Percentiles rank a stretch among this genome's conserved stretches.
These are phyloP conservation scores for Knipowitschia caucasica DNA, from an alignment of 2,797 vertebrate species.

Conservation along the genomic window DNA sequence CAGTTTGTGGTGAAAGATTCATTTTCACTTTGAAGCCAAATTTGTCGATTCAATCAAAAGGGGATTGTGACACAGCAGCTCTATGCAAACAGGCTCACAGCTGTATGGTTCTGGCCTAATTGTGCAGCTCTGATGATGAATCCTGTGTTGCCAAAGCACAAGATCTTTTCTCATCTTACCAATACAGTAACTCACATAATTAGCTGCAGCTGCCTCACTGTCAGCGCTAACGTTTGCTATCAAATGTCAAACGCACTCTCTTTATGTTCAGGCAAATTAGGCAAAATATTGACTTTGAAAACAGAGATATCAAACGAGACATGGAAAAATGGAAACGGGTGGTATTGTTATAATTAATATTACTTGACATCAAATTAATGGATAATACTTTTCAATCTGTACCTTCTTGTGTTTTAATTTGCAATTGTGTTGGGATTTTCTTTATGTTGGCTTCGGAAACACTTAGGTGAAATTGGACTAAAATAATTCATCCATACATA, in stretches of 20 bases:
- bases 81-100: constrained; percentile 33
- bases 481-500: no score
- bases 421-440: no score
- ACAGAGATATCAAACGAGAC: constrained; percentile 5
- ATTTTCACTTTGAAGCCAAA: constrained; percentile 22
- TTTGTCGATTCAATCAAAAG: constrained; percentile 31
- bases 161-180: constrained; percentile 43
- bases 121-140: constrained; percentile 53
- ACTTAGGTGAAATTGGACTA: no score
- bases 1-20: constrained; percentile 16
- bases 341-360: neutral
- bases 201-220: constrained; percentile 51
- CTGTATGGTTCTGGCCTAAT: constrained; percentile 40
- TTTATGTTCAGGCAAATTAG: constrained; percentile 19
- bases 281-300: constrained; percentile 23
- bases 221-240: constrained; percentile 27
- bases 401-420: no score
- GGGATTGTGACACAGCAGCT: constrained; percentile 23
- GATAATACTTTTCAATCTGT: no score
- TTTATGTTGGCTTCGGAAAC: no score
- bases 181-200: constrained; percentile 54
- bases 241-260: constrained; percentile 17
- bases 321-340: neutral
- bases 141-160: constrained; percentile 52
- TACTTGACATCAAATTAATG: neutral